phyloP scores from a whole-genome alignment of 1,140 invertebrate species.

The Conus betulinus region DNA sequence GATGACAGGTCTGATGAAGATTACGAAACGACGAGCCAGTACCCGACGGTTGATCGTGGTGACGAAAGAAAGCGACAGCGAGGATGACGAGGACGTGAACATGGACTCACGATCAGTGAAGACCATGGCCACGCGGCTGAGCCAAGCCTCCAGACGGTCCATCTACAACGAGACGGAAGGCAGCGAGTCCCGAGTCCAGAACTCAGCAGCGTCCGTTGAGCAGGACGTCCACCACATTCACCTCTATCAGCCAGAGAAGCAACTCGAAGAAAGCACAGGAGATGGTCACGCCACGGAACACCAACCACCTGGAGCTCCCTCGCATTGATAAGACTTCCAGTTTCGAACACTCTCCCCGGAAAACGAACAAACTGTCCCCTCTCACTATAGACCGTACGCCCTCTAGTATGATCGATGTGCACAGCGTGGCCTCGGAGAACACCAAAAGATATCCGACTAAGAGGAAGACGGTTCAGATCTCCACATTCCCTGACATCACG shows the following conservation, averaged over 20 bases:
- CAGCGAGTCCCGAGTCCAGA: background rate
- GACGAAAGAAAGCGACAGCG: constrained; percentile 14
- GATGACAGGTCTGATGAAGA: background rate
- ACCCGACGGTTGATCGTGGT: constrained; percentile 1
- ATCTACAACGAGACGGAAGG: background rate
- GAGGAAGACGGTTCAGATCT: background rate
- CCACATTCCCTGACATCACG: background rate
- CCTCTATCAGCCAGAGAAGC: constrained; percentile 3
- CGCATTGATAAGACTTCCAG: background rate
- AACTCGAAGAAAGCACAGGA: background rate
- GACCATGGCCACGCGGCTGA: background rate
- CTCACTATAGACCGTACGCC: background rate
- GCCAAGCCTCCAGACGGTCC: background rate
- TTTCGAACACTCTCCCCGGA: background rate
- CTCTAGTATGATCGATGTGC: background rate
- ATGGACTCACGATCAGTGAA: background rate
- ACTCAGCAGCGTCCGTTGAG: background rate
- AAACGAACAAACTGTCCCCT: background rate
- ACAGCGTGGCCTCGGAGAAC: background rate
- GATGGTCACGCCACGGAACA: background rate
- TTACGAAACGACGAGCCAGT: background rate
- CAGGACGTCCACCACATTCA: background rate
- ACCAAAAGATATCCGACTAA: background rate
- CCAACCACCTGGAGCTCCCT: background rate
- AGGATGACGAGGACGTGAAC: background rate